Base-by-base conservation (phyloP, 2,888 invertebrate genomes). In the Oeneis ivallda region DNA sequence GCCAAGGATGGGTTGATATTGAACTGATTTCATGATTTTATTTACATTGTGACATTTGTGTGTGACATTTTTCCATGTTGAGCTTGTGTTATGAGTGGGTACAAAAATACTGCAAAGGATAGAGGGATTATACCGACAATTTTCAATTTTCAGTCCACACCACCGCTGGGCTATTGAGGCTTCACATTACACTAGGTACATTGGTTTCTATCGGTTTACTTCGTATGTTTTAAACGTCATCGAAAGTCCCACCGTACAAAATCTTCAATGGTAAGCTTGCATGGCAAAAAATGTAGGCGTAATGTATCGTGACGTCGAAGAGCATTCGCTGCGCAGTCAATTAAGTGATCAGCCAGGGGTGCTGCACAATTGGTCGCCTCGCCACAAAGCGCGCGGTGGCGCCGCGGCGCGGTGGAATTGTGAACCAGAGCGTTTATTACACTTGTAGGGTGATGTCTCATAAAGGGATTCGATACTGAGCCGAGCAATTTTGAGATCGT, bases 281-380 rank as follows among this genome's bases (percentile, higher is more conserved):
- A 45, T 63, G 54, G 53, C 11, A 66, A 63, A 39, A 32, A 19
- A 17, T 10, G 47, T 64, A 75, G 57, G 67, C 58, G 66, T 65
- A 62, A 67, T 71, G 70, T 73, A 69, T 66, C 73, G 74, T 74
- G 71, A 74, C 77, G 76, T 82, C 82, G 73, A 81, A 84, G 85
- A 85, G 81, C 86, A 84, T 81, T 83, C 83, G 83, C 83, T 84
- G 81, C 76, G 81, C 85, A 89, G 89, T 90, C 90, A 91, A 91
- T 91, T 91, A 91, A 87, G 89, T 86, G 87, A 88, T 90, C 89
- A 89, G 84, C 80, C 89, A 89, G 89, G 89, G 89, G 90, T 87
- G 83, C 82, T 80, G 83, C 84, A 86, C 91, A 89, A 90, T 90
- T 87, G 91, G 90, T 83, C 90, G 90, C 91, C 87, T 89, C 82